Base-by-base conservation (phyloP, 2,888 invertebrate species). In the Luperina testacea region DNA sequence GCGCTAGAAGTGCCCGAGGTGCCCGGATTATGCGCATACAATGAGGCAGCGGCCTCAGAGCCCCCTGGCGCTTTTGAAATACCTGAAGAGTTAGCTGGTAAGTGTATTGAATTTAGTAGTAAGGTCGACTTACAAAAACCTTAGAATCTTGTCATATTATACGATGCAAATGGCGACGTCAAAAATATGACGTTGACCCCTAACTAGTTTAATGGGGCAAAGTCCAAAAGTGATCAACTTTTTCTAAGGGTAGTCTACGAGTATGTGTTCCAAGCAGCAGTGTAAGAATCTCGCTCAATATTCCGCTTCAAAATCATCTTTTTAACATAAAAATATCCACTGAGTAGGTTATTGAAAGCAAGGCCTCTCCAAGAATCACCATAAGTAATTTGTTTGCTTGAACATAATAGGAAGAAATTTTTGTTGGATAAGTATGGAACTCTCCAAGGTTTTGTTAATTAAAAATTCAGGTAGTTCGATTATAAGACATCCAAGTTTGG, bases 1-100 rank as follows among this genome's bases (percentile, higher is more conserved):
- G 83, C 72, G 0, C 83, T 42, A 6, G 84, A 90, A 69, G 81
- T 88, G 0, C 86, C 87, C 20, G 90, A 90, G 61, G 87, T 85
- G 9, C 72, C 85, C 0, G 80, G 72, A 24, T 72, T 75, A 0
- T 65, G 45, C 20, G 27, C 24, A 64, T 42, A 75, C 27, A 0
- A 51, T 0, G 79, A 80, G 0, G 9, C 8, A 4, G 81, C 81
- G 6, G 63, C 61, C 11, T 77, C 86, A 8, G 81, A 81, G 1
- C 85, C 77, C 0, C 80, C 78, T 45, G 85, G 17, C 38, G n/a
- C 45, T 13, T 68, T 82, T 11, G 91, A 92, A 78, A 85, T 91
- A 9, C 91, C 93, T 5, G 94, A 94, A 80, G 94, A 94, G 67
- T 87, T 93, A 70, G 78, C 90, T 83, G 92, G 93, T 92, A 82